A percentile compares a stretch with the other conserved stretches of the same genome.
Evolutionary conservation across 2,797 vertebrate species (phyloP).

Genomic region (Buceros bicornis): DNA sequence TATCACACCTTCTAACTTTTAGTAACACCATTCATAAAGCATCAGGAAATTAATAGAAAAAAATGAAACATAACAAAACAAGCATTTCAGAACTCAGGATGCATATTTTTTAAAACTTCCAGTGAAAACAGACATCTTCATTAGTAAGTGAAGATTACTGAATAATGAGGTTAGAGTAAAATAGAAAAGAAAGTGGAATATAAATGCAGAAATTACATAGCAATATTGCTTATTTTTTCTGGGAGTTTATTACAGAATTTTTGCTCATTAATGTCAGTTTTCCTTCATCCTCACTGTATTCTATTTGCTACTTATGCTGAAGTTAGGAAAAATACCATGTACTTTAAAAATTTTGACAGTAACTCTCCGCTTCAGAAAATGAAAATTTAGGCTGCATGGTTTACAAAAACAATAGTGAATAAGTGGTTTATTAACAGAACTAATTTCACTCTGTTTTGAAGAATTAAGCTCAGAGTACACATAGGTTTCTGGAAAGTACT

Average conservation of each 20-base stretch:
- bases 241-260: slow-evolving; percentile 81
- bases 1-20: background rate
- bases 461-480: background rate
- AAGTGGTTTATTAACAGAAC: slow-evolving; percentile 27
- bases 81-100: background rate
- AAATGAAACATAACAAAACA: background rate
- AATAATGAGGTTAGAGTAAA: slow-evolving; percentile 39
- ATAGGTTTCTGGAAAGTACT: background rate
- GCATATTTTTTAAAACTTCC: background rate
- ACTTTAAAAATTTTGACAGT: slow-evolving; percentile 34
- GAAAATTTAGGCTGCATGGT: background rate
- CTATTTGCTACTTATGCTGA: slow-evolving; percentile 57
- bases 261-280: slow-evolving; percentile 85
- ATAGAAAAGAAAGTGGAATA: slow-evolving; percentile 41
- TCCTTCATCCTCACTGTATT: slow-evolving; percentile 80
- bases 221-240: slow-evolving; percentile 71
- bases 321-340: slow-evolving; percentile 65
- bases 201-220: slow-evolving; percentile 30
- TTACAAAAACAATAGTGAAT: slow-evolving; percentile 20
- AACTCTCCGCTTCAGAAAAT: background rate
- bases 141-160: slow-evolving; percentile 59
- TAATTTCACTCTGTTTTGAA: background rate
- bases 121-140: slow-evolving; percentile 17
- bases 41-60: background rate
- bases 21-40: slow-evolving; percentile 33